Conservation (phyloP, 2,113 vertebrate genomes). For the Chascanopsetta lugubris region DNA sequence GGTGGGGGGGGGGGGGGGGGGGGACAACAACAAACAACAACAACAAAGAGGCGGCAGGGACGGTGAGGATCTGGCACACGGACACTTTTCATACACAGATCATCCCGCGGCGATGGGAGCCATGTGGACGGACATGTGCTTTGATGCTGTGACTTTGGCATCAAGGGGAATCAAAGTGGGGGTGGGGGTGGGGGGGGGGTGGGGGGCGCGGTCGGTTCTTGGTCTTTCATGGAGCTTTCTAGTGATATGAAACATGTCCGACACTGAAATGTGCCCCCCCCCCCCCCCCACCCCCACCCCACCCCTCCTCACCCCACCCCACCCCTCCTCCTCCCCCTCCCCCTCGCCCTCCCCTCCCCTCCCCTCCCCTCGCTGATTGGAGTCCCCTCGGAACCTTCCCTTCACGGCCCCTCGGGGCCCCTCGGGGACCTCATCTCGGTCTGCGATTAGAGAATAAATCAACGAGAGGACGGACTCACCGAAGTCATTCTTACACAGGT, state of each 20-base stretch:
- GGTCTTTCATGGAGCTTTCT: not conserved
- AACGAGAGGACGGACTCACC: slow-evolving; percentile 82
- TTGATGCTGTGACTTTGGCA: slow-evolving; percentile 4
- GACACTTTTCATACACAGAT: not conserved
- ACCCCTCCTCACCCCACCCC: too few relatives aligned
- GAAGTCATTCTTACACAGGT: slow-evolving; percentile 97
- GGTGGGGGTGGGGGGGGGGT: too few relatives aligned
- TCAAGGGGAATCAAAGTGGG: not conserved
- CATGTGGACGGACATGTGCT: not conserved
- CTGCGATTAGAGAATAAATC: slow-evolving; percentile 16
- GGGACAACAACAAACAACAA: too few relatives aligned
- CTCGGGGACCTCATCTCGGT: not conserved
- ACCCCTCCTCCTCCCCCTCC: too few relatives aligned
- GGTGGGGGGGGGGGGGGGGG: too few relatives aligned
- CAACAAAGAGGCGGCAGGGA: slow-evolving; percentile 14
- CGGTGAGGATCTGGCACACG: not conserved
- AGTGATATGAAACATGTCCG: too few relatives aligned
- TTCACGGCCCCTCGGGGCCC: slow-evolving; percentile 5
- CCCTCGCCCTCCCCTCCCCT: too few relatives aligned
- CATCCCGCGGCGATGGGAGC: not conserved
- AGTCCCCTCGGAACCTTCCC: not conserved
- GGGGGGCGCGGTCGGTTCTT: not conserved
- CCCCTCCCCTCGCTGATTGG: too few relatives aligned
- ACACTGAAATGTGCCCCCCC: too few relatives aligned
- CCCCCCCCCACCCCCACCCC: too few relatives aligned